phyloP scores from a whole-genome alignment of 2,888 invertebrate genomes.

The Steinernema hermaphroditum region DNA sequence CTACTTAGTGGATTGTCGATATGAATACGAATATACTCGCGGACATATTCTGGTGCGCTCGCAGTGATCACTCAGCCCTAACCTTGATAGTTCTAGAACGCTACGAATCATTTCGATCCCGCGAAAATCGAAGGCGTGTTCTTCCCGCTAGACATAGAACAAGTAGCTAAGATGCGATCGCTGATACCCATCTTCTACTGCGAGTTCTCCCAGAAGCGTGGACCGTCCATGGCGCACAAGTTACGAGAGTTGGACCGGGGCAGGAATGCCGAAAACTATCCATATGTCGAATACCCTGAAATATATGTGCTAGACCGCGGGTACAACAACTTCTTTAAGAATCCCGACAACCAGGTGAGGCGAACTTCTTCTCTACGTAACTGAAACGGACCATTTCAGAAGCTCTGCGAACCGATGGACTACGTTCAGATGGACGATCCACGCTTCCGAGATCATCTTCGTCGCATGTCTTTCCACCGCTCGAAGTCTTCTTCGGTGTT shows the following conservation, averaged over 20 bases:
- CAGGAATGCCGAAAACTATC: background rate
- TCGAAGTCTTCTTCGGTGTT: background rate
- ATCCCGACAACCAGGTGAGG: background rate
- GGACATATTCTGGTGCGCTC: constrained; percentile 5
- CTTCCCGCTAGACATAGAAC: constrained; percentile 39
- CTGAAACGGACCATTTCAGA: constrained; percentile 33
- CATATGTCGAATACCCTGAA: constrained; percentile 17
- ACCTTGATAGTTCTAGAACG: background rate
- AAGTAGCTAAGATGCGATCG: constrained; percentile 24
- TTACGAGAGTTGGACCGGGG: constrained; percentile 9
- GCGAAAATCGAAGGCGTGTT: constrained; percentile 36
- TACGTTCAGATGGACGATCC: constrained; percentile 44
- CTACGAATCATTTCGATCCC: background rate
- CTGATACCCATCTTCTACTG: constrained; percentile 87
- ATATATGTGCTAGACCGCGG: constrained; percentile 25
- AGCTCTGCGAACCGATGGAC: constrained; percentile 42
- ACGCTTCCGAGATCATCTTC: constrained; percentile 1
- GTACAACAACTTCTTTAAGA: constrained; percentile 8
- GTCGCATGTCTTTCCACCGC: constrained; percentile 11
- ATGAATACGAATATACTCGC: background rate
- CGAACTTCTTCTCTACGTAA: background rate
- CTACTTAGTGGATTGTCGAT: constrained; percentile 12
- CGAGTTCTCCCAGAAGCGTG: constrained; percentile 92
- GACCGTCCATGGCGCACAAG: constrained; percentile 76
- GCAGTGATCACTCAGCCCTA: background rate